These are phyloP conservation scores for Ceuthmochares aereus DNA, from an alignment of 2,113 vertebrate species.

Conservation along the genomic window DNA sequence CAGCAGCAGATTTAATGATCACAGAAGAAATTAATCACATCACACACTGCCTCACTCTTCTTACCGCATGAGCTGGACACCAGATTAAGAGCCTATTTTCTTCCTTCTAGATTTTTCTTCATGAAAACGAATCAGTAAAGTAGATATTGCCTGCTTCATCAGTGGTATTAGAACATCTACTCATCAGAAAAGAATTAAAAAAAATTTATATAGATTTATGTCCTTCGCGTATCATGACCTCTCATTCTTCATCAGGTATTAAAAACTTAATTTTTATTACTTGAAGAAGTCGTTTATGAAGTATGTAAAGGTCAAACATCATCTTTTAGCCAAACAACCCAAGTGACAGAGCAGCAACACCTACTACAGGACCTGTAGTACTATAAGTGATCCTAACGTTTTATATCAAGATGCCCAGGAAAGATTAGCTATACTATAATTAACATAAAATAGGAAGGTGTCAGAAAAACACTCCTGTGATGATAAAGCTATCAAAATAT, in stretches of 20 bases:
- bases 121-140: background rate
- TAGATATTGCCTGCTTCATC: background rate
- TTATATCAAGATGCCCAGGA: background rate
- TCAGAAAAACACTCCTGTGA: background rate
- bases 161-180: background rate
- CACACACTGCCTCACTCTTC: background rate
- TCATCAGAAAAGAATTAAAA: background rate
- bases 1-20: background rate
- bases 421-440: background rate
- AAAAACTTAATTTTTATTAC: background rate
- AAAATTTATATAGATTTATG: background rate
- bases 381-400: background rate
- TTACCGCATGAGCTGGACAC: background rate
- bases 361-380: background rate
- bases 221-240: background rate
- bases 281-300: background rate
- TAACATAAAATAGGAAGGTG: background rate
- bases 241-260: background rate
- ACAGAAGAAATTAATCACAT: constrained; percentile 26
- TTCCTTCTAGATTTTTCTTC: background rate
- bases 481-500: background rate
- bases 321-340: background rate
- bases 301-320: background rate
- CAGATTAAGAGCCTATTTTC: background rate
- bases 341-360: background rate